phyloP scores from a whole-genome alignment of 2,113 vertebrate genomes.

The Phasianus colchicus region DNA sequence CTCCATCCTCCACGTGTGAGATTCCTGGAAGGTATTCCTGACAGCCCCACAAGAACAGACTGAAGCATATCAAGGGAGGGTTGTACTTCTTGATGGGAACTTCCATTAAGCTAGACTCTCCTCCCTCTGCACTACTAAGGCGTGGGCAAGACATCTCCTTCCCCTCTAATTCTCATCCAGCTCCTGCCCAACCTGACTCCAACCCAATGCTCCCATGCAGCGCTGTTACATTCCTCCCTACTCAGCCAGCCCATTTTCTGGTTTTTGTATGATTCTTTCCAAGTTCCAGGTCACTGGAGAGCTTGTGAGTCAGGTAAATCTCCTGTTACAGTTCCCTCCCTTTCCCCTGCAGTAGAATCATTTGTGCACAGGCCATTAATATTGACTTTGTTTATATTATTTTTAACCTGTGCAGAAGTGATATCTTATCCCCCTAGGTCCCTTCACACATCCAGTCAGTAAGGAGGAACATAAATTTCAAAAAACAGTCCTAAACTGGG shows the following conservation, averaged over 20 bases:
- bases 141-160: neutral
- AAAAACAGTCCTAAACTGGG: neutral
- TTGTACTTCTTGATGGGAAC: neutral
- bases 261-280: neutral
- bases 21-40: neutral
- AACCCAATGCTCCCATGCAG: neutral
- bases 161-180: neutral
- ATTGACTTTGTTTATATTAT: neutral
- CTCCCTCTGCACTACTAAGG: neutral
- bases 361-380: neutral
- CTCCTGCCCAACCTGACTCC: neutral
- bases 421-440: neutral
- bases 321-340: neutral
- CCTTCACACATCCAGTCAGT: neutral
- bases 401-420: neutral
- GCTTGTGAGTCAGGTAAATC: neutral
- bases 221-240: neutral
- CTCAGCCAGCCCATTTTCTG: constrained; percentile 12
- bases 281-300: constrained; percentile 30
- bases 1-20: neutral
- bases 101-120: neutral
- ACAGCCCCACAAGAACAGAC: neutral
- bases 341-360: neutral
- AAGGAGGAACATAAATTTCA: neutral
- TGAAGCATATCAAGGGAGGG: neutral